Evolutionary conservation across 2,888 invertebrate species (phyloP), one percentile per base, ranked within the genome.

Genomic region (Idaea dimidiata): DNA sequence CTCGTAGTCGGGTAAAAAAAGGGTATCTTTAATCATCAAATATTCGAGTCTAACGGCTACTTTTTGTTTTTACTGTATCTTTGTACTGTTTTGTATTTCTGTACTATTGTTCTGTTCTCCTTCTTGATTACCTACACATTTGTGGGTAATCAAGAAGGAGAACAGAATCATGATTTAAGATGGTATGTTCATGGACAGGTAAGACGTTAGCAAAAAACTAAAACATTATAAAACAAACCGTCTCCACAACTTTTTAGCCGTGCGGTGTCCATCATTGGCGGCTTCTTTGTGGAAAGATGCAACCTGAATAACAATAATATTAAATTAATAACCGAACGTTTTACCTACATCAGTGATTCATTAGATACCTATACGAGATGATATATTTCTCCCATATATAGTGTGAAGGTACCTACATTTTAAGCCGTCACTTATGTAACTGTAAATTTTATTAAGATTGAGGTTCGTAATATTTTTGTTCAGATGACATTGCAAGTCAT

Each of bases 261-360:
- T 65, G 66, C 65, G 64, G 66, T 76, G 74, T 78, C 77, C 77
- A 78, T 77, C 77, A 76, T 79, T 72, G 87, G 85, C 90, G 90
- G 90, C 87, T 74, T 82, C 87, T 87, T 89, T 88, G 83, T 86
- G 80, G 81, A 83, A 83, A 81, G 78, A 83, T 78, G 83, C 80
- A 79, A 76, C 75, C 79, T 77, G 84, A 86, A 88, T 89, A 89
- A 88, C 84, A 88, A 86, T 82, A 84, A 75, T 78, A 64, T 61
- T 66, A 72, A 65, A 75, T 80, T 77, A 78, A 81, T 82, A 81
- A 78, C 73, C 65, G 72, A 74, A 72, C 74, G 73, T 69, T 79
- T 79, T 80, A 81, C 80, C 76, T 76, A 80, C 81, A 78, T 57
- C 72, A 69, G 64, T 61, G 80, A 80, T 83, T 71, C 65, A 70